Conservation (phyloP, 2,113 vertebrate genomes). For the Boleophthalmus pectinirostris region DNA sequence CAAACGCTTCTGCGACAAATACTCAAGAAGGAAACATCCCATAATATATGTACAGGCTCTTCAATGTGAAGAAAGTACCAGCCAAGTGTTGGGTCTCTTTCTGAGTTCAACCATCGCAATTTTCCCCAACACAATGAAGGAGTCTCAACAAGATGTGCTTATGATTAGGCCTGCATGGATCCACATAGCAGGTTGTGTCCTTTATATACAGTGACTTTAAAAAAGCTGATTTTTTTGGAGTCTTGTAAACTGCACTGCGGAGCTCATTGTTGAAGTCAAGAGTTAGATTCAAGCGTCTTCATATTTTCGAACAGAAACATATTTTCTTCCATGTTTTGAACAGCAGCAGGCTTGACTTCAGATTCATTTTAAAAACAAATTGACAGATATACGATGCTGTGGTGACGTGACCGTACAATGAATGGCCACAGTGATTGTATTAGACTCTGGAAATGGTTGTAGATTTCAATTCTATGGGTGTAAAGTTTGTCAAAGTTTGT, state of each 20-base stretch:
- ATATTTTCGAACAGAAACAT: conserved; percentile 5
- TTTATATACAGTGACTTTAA: conserved; percentile 24
- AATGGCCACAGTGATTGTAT: conserved; percentile 15
- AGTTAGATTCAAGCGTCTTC: background rate
- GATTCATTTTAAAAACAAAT: conserved; percentile 1
- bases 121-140: conserved; percentile 27
- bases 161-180: conserved; percentile 17
- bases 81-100: conserved; percentile 26
- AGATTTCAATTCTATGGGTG: background rate
- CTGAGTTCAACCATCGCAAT: conserved; percentile 31
- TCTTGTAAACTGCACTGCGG: conserved; percentile 12
- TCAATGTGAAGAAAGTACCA: conserved; percentile 71
- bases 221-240: background rate
- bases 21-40: conserved; percentile 59
- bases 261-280: conserved; percentile 7
- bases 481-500: conserved; percentile 2
- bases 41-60: conserved; percentile 68
- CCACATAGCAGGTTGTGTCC: conserved; percentile 15
- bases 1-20: conserved; percentile 47
- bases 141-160: conserved; percentile 20
- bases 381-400: background rate
- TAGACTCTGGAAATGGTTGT: conserved; percentile 1
- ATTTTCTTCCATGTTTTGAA: background rate
- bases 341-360: background rate
- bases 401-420: conserved; percentile 7